Conservation (phyloP, 2,888 invertebrate species). For the Incurvaria masculella region DNA sequence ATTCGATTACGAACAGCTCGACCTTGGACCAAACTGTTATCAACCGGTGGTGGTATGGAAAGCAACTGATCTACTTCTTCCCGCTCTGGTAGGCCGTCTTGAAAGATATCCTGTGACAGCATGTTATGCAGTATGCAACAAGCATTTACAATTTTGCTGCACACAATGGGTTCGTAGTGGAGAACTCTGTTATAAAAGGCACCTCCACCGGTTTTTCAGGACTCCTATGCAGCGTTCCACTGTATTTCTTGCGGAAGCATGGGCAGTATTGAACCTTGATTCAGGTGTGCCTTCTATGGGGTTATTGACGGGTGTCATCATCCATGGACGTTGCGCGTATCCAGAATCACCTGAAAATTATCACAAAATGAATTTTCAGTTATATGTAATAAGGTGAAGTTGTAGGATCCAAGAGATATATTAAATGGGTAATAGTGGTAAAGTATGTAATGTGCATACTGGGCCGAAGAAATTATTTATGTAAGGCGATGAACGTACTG, state of each 20-base stretch:
- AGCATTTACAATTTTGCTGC: conserved; percentile 4
- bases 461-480: too few relatives aligned
- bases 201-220: conserved; percentile 5
- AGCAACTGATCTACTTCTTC: too few relatives aligned
- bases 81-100: too few relatives aligned
- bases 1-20: too few relatives aligned
- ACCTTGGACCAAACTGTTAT: too few relatives aligned
- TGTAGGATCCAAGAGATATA: too few relatives aligned
- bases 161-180: conserved; percentile 1
- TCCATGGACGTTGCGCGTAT: background rate
- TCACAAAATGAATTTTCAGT: background rate
- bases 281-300: conserved; percentile 1
- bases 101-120: background rate
- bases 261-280: background rate
- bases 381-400: too few relatives aligned
- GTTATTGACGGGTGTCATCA: conserved; percentile 3
- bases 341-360: conserved; percentile 3
- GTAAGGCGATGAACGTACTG: too few relatives aligned
- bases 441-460: too few relatives aligned
- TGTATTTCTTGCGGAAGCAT: background rate
- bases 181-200: conserved; percentile 1
- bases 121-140: conserved; percentile 5
- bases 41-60: too few relatives aligned
- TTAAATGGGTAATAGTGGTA: too few relatives aligned
- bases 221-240: conserved; percentile 6